These are phyloP conservation scores for Sesia bembeciformis DNA, from an alignment of 2,888 invertebrate genomes.

Conservation along the genomic window DNA sequence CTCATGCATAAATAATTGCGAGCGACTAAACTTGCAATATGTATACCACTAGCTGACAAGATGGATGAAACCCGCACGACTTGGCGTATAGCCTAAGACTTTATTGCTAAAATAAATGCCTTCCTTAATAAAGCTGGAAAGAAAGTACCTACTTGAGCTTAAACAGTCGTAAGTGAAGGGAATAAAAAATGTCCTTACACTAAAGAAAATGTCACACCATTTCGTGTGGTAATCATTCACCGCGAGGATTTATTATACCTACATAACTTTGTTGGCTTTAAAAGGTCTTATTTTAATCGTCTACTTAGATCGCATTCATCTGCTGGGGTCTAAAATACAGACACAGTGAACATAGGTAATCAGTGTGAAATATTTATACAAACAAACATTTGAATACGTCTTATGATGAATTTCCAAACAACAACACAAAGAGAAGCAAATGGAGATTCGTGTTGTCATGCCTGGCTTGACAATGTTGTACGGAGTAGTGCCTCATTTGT, in stretches of 20 bases:
- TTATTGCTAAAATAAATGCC: background rate
- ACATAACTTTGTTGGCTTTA: background rate
- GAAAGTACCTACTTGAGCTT: background rate
- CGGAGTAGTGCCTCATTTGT: no score
- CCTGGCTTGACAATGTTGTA: no score
- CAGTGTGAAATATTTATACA: no score
- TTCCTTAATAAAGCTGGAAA: background rate
- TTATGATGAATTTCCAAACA: no score
- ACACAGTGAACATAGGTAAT: no score
- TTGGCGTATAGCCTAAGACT: background rate
- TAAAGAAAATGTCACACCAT: background rate
- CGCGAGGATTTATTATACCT: slow-evolving; percentile 1
- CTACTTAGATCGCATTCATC: background rate
- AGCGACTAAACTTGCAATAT: no score
- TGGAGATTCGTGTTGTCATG: no score
- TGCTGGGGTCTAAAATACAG: no score
- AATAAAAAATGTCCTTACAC: background rate
- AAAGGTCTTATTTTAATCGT: background rate
- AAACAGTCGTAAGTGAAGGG: background rate
- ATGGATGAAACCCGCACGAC: slow-evolving; percentile 1
- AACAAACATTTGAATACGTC: no score
- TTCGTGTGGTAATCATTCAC: slow-evolving; percentile 5
- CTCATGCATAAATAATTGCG: no score
- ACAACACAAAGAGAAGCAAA: no score
- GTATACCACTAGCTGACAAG: no score